A percentile compares a stretch with the other conserved stretches of the same genome.
Conservation (phyloP, 2,888 invertebrate genomes). For the Altica lythri region DNA sequence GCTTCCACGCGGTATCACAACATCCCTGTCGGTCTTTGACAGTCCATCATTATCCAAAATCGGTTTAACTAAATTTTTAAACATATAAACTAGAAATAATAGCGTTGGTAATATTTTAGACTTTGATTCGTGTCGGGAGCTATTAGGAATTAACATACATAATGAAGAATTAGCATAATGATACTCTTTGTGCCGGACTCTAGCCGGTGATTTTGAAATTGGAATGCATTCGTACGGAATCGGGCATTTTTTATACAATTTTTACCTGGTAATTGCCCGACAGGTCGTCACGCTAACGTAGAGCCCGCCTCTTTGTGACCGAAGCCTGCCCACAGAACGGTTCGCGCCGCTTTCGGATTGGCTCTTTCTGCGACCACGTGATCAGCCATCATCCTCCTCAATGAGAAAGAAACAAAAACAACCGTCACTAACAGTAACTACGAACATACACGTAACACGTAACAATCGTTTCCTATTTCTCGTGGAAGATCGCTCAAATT, state of each 20-base stretch:
- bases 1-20: conserved; percentile 50
- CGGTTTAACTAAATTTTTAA: no score
- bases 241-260: conserved; percentile 47
- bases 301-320: conserved; percentile 53
- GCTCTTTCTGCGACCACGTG: conserved; percentile 54
- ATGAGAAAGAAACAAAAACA: conserved; percentile 60
- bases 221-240: conserved; percentile 40
- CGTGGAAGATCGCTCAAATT: conserved; percentile 50
- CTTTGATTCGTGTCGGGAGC: conserved; percentile 23
- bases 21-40: conserved; percentile 44
- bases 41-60: conserved; percentile 36
- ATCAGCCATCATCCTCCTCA: conserved; percentile 58
- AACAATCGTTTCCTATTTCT: conserved; percentile 58
- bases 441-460: conserved; percentile 57
- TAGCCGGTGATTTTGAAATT: conserved; percentile 34
- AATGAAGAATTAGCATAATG: conserved; percentile 33
- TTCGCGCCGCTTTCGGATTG: conserved; percentile 54
- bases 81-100: no score
- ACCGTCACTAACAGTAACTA: conserved; percentile 58
- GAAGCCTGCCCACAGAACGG: conserved; percentile 57
- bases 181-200: conserved; percentile 9
- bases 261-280: conserved; percentile 54
- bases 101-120: background rate
- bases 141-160: conserved; percentile 30
- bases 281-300: conserved; percentile 54